Evolutionary conservation across 2,888 invertebrate genomes (phyloP), one percentile per base, ranked within the genome.

Genomic region (Alitta virens): DNA sequence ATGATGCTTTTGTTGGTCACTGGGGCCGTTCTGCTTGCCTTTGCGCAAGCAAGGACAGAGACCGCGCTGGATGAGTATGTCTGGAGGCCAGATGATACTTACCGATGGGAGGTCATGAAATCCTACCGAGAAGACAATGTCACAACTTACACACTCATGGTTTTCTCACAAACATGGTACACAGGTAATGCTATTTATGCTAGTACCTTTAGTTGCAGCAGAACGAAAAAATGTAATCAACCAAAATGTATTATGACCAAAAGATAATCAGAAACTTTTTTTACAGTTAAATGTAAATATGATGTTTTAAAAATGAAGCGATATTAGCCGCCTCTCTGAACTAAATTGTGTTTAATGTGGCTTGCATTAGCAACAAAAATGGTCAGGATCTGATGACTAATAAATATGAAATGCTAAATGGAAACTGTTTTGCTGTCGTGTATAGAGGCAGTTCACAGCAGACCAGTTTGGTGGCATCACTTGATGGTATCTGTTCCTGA

Each of bases 111-210:
- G 46, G 18, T 46, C 9, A 46, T 46, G n/a, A 21, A 5, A 16
- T 18, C 46, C 3, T 18, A 18, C 46, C 7, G 46, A n/a, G 46
- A 21, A 46, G 54, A 51, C 5, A 18, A 26, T 3, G 64, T 56
- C 7, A 58, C 62, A 1, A 43, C 65, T 0, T 66, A 62, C 53
- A 21, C 65, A 18, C 14, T 62, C 62, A 65, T 65, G 51, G 60
- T 66, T 61, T 65, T 62, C n/a, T 65, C 66, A 64, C 66, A 66
- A 40, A 46, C 18, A 23, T 63, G 61, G 60, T 3, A 61, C 16
- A 60, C 55, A n/a, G 60, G 61, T 63, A 40, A 23, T 51, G 14
- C 53, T 24, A 18, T 16, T 40, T 12, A 12, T 40, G 9, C 9
- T 16, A 12, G 16, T 40, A 40, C 9, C 9, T 40, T 12, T 40